Percentiles rank a stretch among this genome's conserved stretches.
Evolutionary conservation across 30 jellyfish, hydroid and myxozoan genomes (phyloP).

Genomic region (Sanderia malayensis): DNA sequence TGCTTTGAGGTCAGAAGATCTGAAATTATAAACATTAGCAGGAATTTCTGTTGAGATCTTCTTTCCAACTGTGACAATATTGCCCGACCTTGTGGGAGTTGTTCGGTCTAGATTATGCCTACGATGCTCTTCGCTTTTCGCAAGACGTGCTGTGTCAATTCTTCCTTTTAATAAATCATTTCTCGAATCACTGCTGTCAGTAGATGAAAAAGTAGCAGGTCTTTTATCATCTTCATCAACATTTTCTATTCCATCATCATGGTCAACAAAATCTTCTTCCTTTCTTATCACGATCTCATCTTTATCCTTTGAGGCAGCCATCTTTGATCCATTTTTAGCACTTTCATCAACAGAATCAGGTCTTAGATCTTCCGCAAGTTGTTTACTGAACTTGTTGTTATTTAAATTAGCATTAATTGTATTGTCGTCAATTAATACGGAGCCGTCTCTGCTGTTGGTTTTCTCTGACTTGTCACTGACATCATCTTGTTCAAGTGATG

Average conservation of each 20-base stretch:
- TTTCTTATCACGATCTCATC: neutral
- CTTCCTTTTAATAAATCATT: slow-evolving; percentile 38
- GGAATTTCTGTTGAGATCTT: slow-evolving; percentile 32
- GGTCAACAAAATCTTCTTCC: neutral
- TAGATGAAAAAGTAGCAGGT: slow-evolving; percentile 13
- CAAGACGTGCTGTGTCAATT: slow-evolving; percentile 51
- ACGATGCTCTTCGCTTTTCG: slow-evolving; percentile 30
- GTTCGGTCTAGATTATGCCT: slow-evolving; percentile 73
- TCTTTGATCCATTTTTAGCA: neutral
- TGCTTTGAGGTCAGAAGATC: slow-evolving; percentile 4
- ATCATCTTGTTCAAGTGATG: slow-evolving; percentile 49
- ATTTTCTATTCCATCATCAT: slow-evolving; percentile 4
- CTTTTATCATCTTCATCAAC: neutral
- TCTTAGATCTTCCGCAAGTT: neutral
- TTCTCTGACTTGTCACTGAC: slow-evolving; percentile 22
- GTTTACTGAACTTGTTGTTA: neutral
- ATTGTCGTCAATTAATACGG: too few relatives aligned
- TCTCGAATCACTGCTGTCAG: slow-evolving; percentile 28
- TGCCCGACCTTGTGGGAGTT: slow-evolving; percentile 54
- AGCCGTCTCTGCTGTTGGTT: neutral
- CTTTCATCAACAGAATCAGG: neutral
- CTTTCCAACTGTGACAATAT: slow-evolving; percentile 13
- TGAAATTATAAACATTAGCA: slow-evolving; percentile 47
- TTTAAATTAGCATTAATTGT: too few relatives aligned
- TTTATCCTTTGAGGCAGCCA: slow-evolving; percentile 4